Evolutionary conservation across 2,888 invertebrate genomes (phyloP).

Genomic region (Erebia aethiops): DNA sequence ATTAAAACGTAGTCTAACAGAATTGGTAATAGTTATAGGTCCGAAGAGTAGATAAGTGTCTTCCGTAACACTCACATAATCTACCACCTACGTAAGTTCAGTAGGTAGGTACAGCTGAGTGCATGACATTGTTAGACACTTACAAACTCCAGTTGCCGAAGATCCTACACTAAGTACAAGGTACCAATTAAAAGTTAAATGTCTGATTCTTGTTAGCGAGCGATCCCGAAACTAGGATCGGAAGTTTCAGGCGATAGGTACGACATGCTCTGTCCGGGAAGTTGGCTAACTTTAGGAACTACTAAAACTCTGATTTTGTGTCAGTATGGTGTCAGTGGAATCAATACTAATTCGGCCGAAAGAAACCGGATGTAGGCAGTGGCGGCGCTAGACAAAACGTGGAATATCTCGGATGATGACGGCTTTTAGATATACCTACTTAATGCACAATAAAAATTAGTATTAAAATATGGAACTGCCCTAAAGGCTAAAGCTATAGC

Average conservation of each 20-base stretch:
- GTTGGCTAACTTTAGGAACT: neutral
- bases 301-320: neutral
- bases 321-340: no score
- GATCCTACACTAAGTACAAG: conserved; percentile 51
- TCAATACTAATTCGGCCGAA: no score
- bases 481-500: no score
- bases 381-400: no score
- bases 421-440: no score
- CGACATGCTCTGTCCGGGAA: neutral
- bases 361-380: no score
- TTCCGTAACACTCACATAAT: neutral
- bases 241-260: neutral
- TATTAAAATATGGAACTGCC: no score
- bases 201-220: conserved; percentile 77
- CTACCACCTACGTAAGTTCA: conserved; percentile 3
- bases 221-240: conserved; percentile 56
- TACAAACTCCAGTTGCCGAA: conserved; percentile 73
- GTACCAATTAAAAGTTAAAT: conserved; percentile 81
- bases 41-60: neutral
- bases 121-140: conserved; percentile 71
- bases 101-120: conserved; percentile 43
- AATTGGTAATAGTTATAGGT: no score
- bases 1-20: no score
- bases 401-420: no score
- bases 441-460: no score